Base-by-base conservation (phyloP, 2,113 vertebrate genomes). In the Rhynchopsitta pachyrhyncha region DNA sequence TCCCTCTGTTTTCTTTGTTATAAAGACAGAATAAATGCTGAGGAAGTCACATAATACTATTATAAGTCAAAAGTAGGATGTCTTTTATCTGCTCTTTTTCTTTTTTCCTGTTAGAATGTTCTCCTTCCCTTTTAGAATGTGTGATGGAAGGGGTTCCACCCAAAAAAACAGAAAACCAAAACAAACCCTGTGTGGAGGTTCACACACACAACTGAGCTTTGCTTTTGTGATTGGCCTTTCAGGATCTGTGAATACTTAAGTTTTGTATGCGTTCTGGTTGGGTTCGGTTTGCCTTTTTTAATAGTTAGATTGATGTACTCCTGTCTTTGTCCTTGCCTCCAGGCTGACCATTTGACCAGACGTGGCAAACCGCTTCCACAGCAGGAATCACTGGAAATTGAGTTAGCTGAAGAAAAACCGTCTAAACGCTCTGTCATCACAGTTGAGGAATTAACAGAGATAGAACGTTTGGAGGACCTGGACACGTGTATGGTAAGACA, bases 401-500 rank as follows among this genome's bases (percentile, higher is more conserved):
- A 99, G 49, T 95, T 97, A 62, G 97, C 98, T 4, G 99, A 99
- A 67, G 99, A 99, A 90, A 99, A 98, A 91, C 97, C 98, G 3
- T 86, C 97, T 4, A 99, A 99, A 92, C 98, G 98, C 74, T 97
- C 98, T 1, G 83, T 98, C 9, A 93, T 98, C 66, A 97, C 96
- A 0, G 95, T 97, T 13, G 98, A 98, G 37, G 99, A 99, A 75
- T 68, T 99, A 39, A 98, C 99, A 20, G 99, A 99, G 95, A 98
- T 98, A 29, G 99, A 99, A 92, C 98, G 98, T 77, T 96, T 99
- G 81, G 99, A 99, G 33, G 99, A 99, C 52, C 97, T 99, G 74
- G 99, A 99, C 81, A 98, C 99, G 3, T 99, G 99, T 97, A 99
- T 99, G 99, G 99, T 99, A 99, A 97, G 98, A 88, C 62, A 39